Evolutionary conservation across 2,113 vertebrate species (phyloP).

Genomic region (Urocynchramus pylzowi): DNA sequence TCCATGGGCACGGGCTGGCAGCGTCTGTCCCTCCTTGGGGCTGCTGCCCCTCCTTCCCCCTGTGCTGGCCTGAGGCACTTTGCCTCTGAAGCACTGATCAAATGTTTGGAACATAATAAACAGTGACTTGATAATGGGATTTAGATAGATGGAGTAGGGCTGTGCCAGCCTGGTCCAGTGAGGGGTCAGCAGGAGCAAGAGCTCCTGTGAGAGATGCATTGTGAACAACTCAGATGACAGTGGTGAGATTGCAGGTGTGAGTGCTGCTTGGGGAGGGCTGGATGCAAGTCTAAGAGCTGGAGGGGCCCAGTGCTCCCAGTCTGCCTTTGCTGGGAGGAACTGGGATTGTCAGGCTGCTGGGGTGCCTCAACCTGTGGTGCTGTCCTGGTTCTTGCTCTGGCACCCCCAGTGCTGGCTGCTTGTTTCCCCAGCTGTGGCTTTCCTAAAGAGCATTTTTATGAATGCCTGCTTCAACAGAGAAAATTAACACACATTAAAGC

Average conservation of each 20-base stretch:
- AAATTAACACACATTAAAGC: neutral
- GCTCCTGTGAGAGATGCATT: neutral
- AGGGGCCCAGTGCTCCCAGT: neutral
- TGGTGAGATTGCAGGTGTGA: neutral
- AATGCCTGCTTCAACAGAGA: neutral
- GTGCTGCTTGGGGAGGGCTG: neutral
- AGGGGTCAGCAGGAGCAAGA: neutral
- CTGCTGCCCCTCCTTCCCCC: neutral
- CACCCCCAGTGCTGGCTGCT: neutral
- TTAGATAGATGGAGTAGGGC: neutral
- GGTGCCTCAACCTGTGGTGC: neutral
- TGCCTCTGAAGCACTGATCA: neutral
- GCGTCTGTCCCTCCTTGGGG: neutral
- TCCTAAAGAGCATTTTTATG: neutral
- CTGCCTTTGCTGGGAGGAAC: neutral
- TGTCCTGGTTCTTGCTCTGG: neutral
- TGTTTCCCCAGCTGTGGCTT: neutral
- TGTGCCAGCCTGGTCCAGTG: neutral
- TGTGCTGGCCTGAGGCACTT: neutral
- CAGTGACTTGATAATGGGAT: neutral
- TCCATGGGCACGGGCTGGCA: accelerated
- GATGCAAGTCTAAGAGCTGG: neutral
- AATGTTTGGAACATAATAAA: neutral
- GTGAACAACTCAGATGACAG: neutral
- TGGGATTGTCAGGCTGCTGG: neutral